These are phyloP conservation scores for Brassicogethes aeneus DNA, from an alignment of 2,888 invertebrate genomes.

Conservation along the genomic window DNA sequence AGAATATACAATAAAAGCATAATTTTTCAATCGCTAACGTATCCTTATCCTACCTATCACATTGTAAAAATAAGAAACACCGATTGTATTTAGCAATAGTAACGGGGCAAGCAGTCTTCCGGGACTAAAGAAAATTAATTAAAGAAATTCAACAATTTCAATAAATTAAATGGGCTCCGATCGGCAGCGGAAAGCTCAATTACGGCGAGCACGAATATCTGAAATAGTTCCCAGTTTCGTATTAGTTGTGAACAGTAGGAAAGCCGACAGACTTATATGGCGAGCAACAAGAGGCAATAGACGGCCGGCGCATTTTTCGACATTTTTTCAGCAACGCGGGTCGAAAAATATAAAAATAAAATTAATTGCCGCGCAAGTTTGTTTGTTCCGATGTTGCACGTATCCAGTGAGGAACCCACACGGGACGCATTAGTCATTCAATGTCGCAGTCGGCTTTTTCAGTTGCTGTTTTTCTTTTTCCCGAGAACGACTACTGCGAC, in stretches of 20 bases:
- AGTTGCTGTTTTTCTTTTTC: neutral
- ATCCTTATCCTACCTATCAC: too few relatives aligned
- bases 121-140: too few relatives aligned
- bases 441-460: slow-evolving; percentile 2
- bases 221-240: neutral
- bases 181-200: neutral
- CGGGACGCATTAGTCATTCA: slow-evolving; percentile 7
- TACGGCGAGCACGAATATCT: neutral
- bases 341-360: slow-evolving; percentile 1
- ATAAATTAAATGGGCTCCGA: neutral
- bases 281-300: neutral
- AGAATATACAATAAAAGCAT: too few relatives aligned
- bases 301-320: neutral
- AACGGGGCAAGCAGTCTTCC: too few relatives aligned
- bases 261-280: neutral
- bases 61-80: too few relatives aligned
- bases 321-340: neutral
- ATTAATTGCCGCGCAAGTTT: slow-evolving; percentile 2
- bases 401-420: slow-evolving; percentile 4
- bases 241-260: neutral
- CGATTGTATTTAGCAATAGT: too few relatives aligned
- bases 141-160: too few relatives aligned
- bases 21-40: too few relatives aligned
- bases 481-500: too few relatives aligned
- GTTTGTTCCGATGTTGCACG: slow-evolving; percentile 5